Evolutionary conservation across 2,888 invertebrate species (phyloP).

Genomic region (Embidobia sp.): DNA sequence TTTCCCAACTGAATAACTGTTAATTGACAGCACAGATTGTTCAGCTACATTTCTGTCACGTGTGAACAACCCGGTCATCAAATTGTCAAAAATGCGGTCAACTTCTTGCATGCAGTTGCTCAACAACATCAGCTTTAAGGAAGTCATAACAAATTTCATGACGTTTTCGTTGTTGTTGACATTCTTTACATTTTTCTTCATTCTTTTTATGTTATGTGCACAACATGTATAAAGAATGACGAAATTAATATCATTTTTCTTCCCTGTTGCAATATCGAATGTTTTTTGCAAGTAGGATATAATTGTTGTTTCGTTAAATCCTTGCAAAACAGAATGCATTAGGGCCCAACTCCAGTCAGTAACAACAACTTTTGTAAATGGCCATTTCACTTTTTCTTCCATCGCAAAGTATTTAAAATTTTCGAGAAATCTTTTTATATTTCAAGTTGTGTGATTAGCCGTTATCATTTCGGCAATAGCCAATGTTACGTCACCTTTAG

Average conservation of each 20-base stretch:
- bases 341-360: conserved; percentile 5
- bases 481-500: background rate
- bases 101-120: background rate
- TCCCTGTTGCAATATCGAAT: background rate
- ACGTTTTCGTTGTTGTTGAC: background rate
- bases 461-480: conserved; percentile 1
- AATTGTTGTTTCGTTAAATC: background rate
- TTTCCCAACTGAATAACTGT: too few relatives aligned
- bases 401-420: background rate
- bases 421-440: too few relatives aligned
- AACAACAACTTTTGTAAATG: background rate
- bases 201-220: conserved; percentile 9
- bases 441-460: background rate
- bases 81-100: conserved; percentile 1
- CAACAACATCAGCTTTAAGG: conserved; percentile 6
- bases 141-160: too few relatives aligned
- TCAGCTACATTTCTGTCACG: background rate
- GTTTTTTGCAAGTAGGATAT: background rate
- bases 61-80: background rate
- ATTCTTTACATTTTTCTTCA: conserved; percentile 2
- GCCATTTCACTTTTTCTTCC: background rate
- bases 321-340: background rate
- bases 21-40: background rate
- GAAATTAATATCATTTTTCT: background rate
- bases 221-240: background rate